phyloP scores from a whole-genome alignment of 2,888 invertebrate species.

The Epinotia demarniana region DNA sequence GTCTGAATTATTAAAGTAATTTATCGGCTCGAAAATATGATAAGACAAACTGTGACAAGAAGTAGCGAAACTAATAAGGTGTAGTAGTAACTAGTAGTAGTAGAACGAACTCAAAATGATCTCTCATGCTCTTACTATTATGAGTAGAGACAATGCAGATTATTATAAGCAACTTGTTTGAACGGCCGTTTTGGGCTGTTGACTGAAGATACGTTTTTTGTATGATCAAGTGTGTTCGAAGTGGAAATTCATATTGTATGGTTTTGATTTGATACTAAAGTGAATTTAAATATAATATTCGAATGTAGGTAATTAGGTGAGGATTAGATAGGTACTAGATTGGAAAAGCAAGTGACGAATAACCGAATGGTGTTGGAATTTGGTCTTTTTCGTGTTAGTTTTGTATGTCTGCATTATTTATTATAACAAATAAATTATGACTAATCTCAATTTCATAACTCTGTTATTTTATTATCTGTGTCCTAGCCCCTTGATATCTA shows the following conservation, averaged over 20 bases:
- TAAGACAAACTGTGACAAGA: too few species aligned
- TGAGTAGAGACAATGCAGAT: neutral
- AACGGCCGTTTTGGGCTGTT: neutral
- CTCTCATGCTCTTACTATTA: neutral
- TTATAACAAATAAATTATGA: slow-evolving; percentile 30
- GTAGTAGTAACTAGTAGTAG: too few species aligned
- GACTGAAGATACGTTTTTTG: neutral
- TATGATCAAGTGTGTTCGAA: neutral
- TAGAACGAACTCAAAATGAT: neutral
- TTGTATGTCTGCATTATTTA: slow-evolving; percentile 29
- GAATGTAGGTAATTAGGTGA: slow-evolving; percentile 5
- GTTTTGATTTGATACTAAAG: slow-evolving; percentile 10
- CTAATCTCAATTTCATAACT: slow-evolving; percentile 10
- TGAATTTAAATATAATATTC: neutral
- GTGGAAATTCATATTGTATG: neutral
- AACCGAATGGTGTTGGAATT: neutral
- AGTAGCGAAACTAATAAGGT: neutral
- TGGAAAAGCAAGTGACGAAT: neutral
- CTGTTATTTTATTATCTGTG: slow-evolving; percentile 19
- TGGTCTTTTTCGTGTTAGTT: slow-evolving; percentile 15
- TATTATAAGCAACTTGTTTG: neutral
- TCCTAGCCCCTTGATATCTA: slow-evolving; percentile 6
- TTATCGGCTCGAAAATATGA: neutral
- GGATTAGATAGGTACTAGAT: neutral
- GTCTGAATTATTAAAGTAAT: neutral